A percentile compares a stretch with the other conserved stretches of the same genome.
Conservation (phyloP, 2,113 vertebrate genomes). For the Origma solitaria region DNA sequence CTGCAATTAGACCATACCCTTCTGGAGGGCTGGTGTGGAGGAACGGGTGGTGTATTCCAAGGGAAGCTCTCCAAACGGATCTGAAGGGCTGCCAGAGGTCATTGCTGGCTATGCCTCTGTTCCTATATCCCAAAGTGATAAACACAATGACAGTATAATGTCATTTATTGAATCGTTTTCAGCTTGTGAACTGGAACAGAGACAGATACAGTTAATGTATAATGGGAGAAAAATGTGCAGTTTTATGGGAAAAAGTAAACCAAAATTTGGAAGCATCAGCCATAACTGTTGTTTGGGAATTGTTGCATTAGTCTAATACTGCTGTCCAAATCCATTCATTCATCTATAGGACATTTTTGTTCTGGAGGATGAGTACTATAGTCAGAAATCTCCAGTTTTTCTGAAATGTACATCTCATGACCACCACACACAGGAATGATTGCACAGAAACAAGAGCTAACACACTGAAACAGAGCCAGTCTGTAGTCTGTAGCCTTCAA, state of each 20-base stretch:
- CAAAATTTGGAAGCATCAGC: not conserved
- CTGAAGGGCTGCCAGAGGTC: not conserved
- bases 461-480: not conserved
- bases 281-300: not conserved
- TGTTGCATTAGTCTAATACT: not conserved
- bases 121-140: not conserved
- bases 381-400: not conserved
- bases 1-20: not conserved
- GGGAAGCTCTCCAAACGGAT: not conserved
- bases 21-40: not conserved
- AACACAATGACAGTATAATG: not conserved
- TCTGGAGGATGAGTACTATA: not conserved
- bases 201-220: not conserved
- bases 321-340: not conserved
- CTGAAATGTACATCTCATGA: not conserved
- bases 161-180: not conserved
- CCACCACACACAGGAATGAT: not conserved
- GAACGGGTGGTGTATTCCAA: not conserved
- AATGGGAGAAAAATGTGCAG: not conserved
- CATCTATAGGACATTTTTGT: not conserved
- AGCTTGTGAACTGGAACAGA: not conserved
- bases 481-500: not conserved
- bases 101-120: not conserved
- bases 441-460: not conserved
- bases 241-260: not conserved